Evolutionary conservation across 2,888 invertebrate genomes (phyloP), one percentile per base, ranked within the genome.

Genomic region (Cheilosia impressa): DNA sequence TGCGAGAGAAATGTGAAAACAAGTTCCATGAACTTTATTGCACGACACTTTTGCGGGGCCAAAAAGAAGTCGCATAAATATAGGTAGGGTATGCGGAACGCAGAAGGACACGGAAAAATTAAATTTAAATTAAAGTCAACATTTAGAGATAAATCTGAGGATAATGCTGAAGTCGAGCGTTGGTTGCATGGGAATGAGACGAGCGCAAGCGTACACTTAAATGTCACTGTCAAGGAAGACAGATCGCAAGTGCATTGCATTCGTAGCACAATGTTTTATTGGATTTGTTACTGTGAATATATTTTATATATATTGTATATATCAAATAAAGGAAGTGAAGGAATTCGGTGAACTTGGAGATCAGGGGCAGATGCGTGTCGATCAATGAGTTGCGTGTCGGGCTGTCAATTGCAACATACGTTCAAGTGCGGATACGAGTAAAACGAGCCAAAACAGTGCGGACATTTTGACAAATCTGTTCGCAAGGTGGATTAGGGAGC

Each of bases 21-120:
- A 84, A 84, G 84, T 84, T 79, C 84, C 84, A 84, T 84, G 84
- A 84, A 84, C 84, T 71, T 84, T 76, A 79, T 75, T 75, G 69
- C 73, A 69, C 69, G 84, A 69, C 83, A 73, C 69, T 75, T 43
- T 24, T 43, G 17, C 15, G n/a, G 13, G 31, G 27, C 27, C n/a
- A 17, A 17, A 68, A 58, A 38, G 22, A 41, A 55, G 38, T 17
- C 34, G 7, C 17, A n/a, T 27, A 38, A 34, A 22, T 13, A 19
- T 27, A 15, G 17, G 13, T 38, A 43, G 38, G 34, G 52, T 43
- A 71, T 72, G 58, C 53, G 72, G 60, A 72, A 79, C 66, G 81
- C 66, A 60, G 24, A 53, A 53, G 65, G 38, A 57, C 66, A 71
- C 38, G 75, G 57, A 71, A 47, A 79, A 75, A 84, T 84, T 71